Evolutionary conservation across 2,888 invertebrate genomes (phyloP), one percentile per base, ranked within the genome.

Genomic region (Ischnura elegans): DNA sequence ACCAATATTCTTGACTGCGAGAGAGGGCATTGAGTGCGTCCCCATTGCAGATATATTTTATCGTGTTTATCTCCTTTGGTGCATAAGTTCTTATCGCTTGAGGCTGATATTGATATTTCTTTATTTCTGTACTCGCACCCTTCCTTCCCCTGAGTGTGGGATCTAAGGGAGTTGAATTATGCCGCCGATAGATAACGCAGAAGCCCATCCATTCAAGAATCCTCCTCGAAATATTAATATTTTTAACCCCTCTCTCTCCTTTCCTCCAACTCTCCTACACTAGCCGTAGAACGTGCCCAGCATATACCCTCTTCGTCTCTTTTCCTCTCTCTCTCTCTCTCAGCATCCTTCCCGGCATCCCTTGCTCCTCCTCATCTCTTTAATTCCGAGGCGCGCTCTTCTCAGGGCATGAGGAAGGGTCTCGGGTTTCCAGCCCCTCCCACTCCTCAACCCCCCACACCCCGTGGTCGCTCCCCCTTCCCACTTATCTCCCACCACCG

Each of bases 281-380:
- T 61, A 21, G 25, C 61, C 61, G 61, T 25, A 61, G 93, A 87
- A 42, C 87, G 76, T 51, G 55, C 29, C 25, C 86, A 51, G 51
- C 51, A 51, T 21, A 36, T 55, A n/a, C n/a, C n/a, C n/a, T n/a
- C n/a, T n/a, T n/a, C n/a, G n/a, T 93, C 51, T n/a, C 87, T 42
- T 87, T 93, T 93, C 93, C 76, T 25, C 66, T 84, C 76, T 87
- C 87, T 93, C 86, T 94, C 94, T 94, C 94, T 94, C 94, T 94
- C 94, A 94, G 94, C 94, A 93, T 93, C 93, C 94, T 94, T 93
- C 76, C 87, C 86, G 42, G n/a, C 93, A 61, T 29, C 93, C 85
- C 85, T 46, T 45, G 84, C 66, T 76, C 16, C 4, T 51, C 51
- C 66, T 76, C 66, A 76, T 76, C 93, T 93, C 90, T 45, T 46